phyloP scores from a whole-genome alignment of 2,113 vertebrate genomes.

The Ursus arctos region DNA sequence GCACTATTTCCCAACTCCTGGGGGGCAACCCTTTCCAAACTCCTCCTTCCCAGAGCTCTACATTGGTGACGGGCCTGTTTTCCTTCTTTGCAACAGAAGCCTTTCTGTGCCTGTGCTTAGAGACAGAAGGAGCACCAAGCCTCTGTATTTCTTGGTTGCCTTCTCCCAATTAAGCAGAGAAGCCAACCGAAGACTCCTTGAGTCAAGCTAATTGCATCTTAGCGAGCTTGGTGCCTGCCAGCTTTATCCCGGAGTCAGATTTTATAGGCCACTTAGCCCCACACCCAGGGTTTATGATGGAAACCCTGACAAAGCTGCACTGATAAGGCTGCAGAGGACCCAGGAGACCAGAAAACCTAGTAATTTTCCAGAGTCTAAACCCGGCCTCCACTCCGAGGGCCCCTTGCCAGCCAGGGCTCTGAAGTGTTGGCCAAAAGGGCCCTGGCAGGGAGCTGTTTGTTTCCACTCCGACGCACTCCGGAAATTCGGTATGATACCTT shows the following conservation, averaged over 20 bases:
- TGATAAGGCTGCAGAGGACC: conserved; percentile 83
- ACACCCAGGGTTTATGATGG: conserved; percentile 82
- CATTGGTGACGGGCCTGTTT: neutral
- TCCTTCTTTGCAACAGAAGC: conserved; percentile 33
- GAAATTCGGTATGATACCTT: neutral
- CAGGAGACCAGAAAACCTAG: conserved; percentile 80
- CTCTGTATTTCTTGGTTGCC: conserved; percentile 29
- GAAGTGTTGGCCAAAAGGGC: conserved; percentile 12
- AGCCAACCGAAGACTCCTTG: conserved; percentile 70
- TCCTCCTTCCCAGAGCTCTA: neutral
- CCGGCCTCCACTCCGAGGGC: conserved; percentile 19
- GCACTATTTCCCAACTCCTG: neutral
- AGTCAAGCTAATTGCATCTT: conserved; percentile 76
- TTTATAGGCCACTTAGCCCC: conserved; percentile 86
- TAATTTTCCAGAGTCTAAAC: conserved; percentile 84
- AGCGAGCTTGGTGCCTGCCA: conserved; percentile 77
- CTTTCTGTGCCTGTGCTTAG: conserved; percentile 41
- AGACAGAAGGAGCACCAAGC: conserved; percentile 24
- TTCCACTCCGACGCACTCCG: neutral
- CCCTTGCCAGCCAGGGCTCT: neutral
- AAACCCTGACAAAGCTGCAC: conserved; percentile 85
- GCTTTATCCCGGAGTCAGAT: conserved; percentile 72
- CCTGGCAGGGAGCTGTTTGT: conserved; percentile 12
- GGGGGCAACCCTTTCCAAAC: neutral
- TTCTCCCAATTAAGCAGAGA: conserved; percentile 74